Conservation (phyloP, 2,888 invertebrate genomes). For the Branchellion lobata region DNA sequence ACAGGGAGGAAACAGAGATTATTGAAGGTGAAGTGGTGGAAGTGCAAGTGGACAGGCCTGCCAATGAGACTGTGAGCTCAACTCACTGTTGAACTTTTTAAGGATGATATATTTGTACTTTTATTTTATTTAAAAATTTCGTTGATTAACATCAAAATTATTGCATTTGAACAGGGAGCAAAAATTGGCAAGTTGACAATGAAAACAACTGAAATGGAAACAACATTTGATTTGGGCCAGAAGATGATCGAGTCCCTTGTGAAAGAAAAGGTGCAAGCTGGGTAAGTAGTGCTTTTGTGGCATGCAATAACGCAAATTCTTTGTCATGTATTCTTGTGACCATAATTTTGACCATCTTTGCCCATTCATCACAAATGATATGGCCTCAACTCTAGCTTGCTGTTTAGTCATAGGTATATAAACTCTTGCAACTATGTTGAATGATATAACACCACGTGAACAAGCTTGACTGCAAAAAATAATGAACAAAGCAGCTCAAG, state of each 20-base stretch:
- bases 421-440: too few relatives aligned
- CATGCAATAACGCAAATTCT: neutral
- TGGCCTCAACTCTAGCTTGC: too few relatives aligned
- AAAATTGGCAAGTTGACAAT: constrained; percentile 89
- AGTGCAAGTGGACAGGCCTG: constrained; percentile 91
- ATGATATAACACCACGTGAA: too few relatives aligned
- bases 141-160: too few relatives aligned
- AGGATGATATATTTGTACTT: too few relatives aligned
- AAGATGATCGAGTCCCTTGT: constrained; percentile 96
- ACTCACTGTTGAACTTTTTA: too few relatives aligned
- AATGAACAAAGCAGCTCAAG: too few relatives aligned
- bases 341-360: neutral
- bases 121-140: too few relatives aligned
- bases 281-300: constrained; percentile 58
- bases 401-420: too few relatives aligned
- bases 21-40: constrained; percentile 99
- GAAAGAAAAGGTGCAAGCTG: constrained; percentile 81
- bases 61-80: constrained; percentile 72
- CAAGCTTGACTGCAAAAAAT: too few relatives aligned
- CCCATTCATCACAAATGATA: neutral
- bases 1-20: constrained; percentile 92
- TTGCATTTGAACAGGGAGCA: constrained; percentile 73
- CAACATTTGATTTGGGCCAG: constrained; percentile 93
- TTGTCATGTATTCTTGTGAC: neutral
- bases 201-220: constrained; percentile 99